Evolutionary conservation across 2,113 vertebrate genomes (phyloP).

Genomic region (Chrysochloris asiatica): DNA sequence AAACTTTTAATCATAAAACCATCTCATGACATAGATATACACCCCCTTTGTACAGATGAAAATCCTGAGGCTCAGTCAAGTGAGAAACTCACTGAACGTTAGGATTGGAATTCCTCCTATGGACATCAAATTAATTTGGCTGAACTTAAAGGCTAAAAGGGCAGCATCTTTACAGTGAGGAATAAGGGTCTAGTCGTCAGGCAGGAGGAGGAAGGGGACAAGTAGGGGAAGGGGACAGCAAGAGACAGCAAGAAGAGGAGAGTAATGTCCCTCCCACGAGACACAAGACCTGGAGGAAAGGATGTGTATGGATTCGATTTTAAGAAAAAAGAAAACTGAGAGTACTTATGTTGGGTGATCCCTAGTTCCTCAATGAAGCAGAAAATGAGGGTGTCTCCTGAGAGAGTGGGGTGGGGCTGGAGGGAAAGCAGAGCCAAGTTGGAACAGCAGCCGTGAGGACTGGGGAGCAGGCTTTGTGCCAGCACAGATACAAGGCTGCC

Average conservation of each 20-base stretch:
- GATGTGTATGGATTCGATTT: neutral
- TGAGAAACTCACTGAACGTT: neutral
- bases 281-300: neutral
- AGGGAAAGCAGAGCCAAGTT: conserved; percentile 12
- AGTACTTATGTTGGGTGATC: conserved; percentile 15
- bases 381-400: conserved; percentile 60
- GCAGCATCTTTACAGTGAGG: neutral
- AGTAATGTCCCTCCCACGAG: neutral
- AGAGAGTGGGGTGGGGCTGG: conserved; percentile 30
- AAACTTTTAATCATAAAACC: neutral
- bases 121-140: neutral
- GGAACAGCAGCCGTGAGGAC: conserved; percentile 4
- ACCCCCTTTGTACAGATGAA: neutral
- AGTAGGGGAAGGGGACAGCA: neutral
- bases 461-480: neutral
- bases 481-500: neutral
- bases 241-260: no score
- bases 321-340: neutral
- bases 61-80: neutral
- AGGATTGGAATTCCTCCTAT: neutral
- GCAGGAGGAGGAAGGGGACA: neutral
- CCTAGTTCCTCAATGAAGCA: conserved; percentile 63
- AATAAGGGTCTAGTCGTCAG: neutral
- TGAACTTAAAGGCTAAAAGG: neutral
- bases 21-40: neutral